Evolutionary conservation across 2,797 vertebrate species (phyloP).

Genomic region (Helostoma temminkii): DNA sequence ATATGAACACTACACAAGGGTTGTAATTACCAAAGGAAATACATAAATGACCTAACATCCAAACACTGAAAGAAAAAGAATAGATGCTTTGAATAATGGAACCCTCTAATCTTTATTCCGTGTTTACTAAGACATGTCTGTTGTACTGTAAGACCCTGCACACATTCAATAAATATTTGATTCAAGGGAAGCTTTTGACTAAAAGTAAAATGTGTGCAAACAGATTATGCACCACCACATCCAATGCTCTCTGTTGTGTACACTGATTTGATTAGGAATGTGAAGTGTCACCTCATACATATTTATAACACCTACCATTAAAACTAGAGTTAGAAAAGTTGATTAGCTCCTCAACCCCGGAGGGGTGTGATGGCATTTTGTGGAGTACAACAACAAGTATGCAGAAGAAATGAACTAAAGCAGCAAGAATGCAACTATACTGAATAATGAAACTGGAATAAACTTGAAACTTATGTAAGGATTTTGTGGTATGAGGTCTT

Average conservation of each 20-base stretch:
- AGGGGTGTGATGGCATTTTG: constrained; percentile 23
- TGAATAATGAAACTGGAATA: constrained; percentile 4
- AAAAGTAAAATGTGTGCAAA: constrained; percentile 45
- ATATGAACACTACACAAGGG: too few relatives aligned
- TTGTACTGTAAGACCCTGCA: constrained; percentile 28
- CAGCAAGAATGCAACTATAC: constrained; percentile 1
- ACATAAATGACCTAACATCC: constrained; percentile 8
- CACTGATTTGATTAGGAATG: constrained; percentile 60
- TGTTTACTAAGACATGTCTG: constrained; percentile 32
- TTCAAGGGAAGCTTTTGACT: constrained; percentile 35
- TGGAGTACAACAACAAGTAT: constrained; percentile 28
- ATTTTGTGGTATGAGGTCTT: neutral
- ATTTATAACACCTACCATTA: constrained; percentile 65
- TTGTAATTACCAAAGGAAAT: constrained; percentile 21
- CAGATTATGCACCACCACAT: constrained; percentile 52
- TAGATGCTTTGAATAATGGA: constrained; percentile 20
- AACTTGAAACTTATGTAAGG: neutral
- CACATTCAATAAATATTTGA: constrained; percentile 56
- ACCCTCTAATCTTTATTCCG: constrained; percentile 31
- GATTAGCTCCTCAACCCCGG: constrained; percentile 46
- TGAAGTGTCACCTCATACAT: constrained; percentile 65
- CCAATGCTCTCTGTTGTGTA: constrained; percentile 45
- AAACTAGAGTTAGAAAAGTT: constrained; percentile 54
- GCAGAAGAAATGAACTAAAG: constrained; percentile 20
- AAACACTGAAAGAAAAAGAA: constrained; percentile 26